These are phyloP conservation scores for Oryzaephilus surinamensis DNA, from an alignment of 1,140 invertebrate species.

Conservation along the genomic window DNA sequence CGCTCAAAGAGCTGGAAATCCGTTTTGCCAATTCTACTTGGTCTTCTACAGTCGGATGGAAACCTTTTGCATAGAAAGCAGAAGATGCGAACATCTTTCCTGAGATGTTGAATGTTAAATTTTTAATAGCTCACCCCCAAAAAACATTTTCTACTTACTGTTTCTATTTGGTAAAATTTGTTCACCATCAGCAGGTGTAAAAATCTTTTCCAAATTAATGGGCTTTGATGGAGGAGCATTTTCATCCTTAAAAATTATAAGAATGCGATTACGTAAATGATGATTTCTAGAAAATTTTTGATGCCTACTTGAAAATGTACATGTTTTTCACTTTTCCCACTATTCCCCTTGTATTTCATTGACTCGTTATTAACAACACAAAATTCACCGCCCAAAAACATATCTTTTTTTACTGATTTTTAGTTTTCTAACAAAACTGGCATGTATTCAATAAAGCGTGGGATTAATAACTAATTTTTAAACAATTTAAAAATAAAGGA, in stretches of 20 bases:
- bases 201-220: conserved; percentile 73
- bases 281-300: too few relatives aligned
- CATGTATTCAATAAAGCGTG: too few relatives aligned
- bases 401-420: conserved; percentile 13
- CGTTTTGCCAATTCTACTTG: conserved; percentile 83
- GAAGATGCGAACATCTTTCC: conserved; percentile 89
- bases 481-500: too few relatives aligned
- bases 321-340: conserved; percentile 24
- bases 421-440: too few relatives aligned
- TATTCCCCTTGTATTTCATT: conserved; percentile 6
- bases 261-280: neutral
- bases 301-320: conserved; percentile 30
- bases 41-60: conserved; percentile 89
- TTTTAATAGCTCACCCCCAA: neutral
- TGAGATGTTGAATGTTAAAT: conserved; percentile 35
- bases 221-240: conserved; percentile 36
- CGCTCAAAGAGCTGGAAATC: conserved; percentile 85
- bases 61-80: conserved; percentile 78
- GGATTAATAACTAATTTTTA: too few relatives aligned
- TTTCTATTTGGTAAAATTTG: conserved; percentile 26
- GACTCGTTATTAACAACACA: conserved; percentile 14
- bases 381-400: conserved; percentile 32
- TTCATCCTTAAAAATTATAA: conserved; percentile 38
- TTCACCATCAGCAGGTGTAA: conserved; percentile 62
- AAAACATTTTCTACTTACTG: conserved; percentile 23